Evolutionary conservation across 2,888 invertebrate species (phyloP), one percentile per base, ranked within the genome.

Genomic region (Malachius bipustulatus): DNA sequence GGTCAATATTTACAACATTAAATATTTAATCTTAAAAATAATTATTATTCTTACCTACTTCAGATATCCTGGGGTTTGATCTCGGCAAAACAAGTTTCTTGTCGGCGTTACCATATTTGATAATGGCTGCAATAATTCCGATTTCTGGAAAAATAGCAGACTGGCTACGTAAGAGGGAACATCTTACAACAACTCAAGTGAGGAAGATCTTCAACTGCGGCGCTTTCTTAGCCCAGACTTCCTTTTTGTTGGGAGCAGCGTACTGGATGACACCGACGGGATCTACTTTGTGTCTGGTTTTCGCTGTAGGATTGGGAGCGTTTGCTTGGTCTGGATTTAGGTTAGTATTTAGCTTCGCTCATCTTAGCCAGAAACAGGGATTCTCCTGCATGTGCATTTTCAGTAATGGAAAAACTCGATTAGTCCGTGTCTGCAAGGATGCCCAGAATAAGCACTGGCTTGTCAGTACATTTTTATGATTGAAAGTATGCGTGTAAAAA

Each of bases 301-400:
- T 89, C 31, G 89, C 90, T 1, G 88, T 91, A 1, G 91, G 91
- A 0, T 65, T 90, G 1, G 91, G 93, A 1, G 87, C 90, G 0
- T 88, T 91, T 58, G 87, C 90, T 1, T 91, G 90, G 89, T 80
- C 88, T 4, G 91, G 90, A 27, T 89, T 87, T 57, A 79, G 82
- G 83, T 84, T 64, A 64, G 8, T 35, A 29, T 32, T 40, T 27
- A n/a, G 27, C 14, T 19, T 6, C n/a, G n/a, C 24, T 8, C n/a
- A 3, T 9, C 16, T 16, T 16, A 16, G n/a, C n/a, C n/a, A n/a
- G n/a, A n/a, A n/a, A n/a, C n/a, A n/a, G n/a, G n/a, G n/a, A n/a
- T n/a, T n/a, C n/a, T n/a, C n/a, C n/a, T n/a, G n/a, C n/a, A n/a
- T n/a, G n/a, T n/a, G n/a, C n/a, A n/a, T n/a, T n/a, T n/a, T n/a